Evolutionary conservation across 2,888 invertebrate species (phyloP).

Genomic region (Hyles lineata): DNA sequence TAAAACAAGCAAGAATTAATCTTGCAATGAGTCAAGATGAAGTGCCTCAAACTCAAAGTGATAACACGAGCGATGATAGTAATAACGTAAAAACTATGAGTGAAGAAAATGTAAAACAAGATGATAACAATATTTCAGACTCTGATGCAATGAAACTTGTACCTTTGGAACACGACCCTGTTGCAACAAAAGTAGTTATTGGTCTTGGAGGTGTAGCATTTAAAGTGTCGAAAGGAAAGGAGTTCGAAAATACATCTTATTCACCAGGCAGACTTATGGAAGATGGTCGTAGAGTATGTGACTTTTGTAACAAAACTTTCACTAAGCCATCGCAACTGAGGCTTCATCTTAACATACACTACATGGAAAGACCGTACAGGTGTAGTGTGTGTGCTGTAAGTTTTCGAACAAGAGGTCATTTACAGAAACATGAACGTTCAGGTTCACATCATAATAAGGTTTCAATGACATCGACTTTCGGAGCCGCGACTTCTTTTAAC

Average conservation of each 20-base stretch:
- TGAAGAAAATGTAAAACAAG: conserved; percentile 66
- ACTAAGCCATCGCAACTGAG: conserved; percentile 95
- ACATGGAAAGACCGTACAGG: conserved; percentile 95
- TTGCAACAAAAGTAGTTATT: conserved; percentile 86
- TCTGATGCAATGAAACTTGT: conserved; percentile 66
- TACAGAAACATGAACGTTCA: conserved; percentile 96
- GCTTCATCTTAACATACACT: conserved; percentile 97
- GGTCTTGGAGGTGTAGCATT: conserved; percentile 87
- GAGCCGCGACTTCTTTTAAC: conserved; percentile 93
- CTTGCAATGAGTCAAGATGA: conserved; percentile 73
- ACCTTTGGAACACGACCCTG: conserved; percentile 74
- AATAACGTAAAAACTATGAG: conserved; percentile 53
- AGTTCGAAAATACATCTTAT: conserved; percentile 75
- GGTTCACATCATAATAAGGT: conserved; percentile 97
- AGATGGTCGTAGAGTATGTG: conserved; percentile 91
- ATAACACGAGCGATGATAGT: conserved; percentile 63
- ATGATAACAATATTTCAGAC: conserved; percentile 61
- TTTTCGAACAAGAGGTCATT: conserved; percentile 94
- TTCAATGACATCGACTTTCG: conserved; percentile 93
- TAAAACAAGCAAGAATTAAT: conserved; percentile 85
- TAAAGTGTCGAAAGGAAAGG: conserved; percentile 83
- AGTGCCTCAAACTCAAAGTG: conserved; percentile 58
- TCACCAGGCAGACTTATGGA: conserved; percentile 86
- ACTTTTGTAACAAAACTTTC: conserved; percentile 96
- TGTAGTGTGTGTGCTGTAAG: conserved; percentile 97